A percentile compares a stretch with the other conserved stretches of the same genome.
Conservation (phyloP, 2,888 invertebrate genomes). For the Smittia aterrima region DNA sequence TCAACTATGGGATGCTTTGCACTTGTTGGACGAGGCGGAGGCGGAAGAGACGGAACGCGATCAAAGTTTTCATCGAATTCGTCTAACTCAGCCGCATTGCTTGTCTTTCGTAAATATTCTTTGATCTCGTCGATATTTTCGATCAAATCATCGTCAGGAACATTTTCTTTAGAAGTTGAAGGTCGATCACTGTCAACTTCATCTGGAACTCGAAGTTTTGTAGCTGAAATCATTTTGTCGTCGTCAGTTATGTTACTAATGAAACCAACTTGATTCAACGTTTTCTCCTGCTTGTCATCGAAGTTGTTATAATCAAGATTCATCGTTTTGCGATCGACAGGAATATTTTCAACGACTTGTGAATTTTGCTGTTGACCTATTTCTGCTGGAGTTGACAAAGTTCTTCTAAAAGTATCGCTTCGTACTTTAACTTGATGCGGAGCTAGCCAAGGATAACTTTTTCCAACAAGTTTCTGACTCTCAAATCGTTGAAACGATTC, state of each 20-base stretch:
- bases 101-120: conserved; percentile 46
- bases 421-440: conserved; percentile 49
- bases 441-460: conserved; percentile 70
- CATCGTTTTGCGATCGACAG: conserved; percentile 30
- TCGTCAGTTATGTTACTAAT: conserved; percentile 43
- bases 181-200: background rate
- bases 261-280: background rate
- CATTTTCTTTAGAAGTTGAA: background rate
- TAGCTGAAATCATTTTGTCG: conserved; percentile 42
- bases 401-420: conserved; percentile 43
- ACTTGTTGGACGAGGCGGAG: conserved; percentile 55
- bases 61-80: conserved; percentile 31
- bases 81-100: conserved; percentile 34
- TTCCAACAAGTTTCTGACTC: conserved; percentile 70
- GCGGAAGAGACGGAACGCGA: conserved; percentile 53
- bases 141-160: conserved; percentile 44
- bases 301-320: conserved; percentile 42
- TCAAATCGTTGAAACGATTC: conserved; percentile 74
- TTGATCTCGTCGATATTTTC: conserved; percentile 51
- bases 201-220: background rate
- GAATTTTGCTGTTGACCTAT: background rate
- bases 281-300: conserved; percentile 18
- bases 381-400: conserved; percentile 33
- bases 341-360: background rate
- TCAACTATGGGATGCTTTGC: conserved; percentile 42